Percentiles rank a stretch among this genome's conserved stretches.
These are phyloP conservation scores for Marmota flaviventris DNA, from an alignment of 2,113 vertebrate species.

Conservation along the genomic window DNA sequence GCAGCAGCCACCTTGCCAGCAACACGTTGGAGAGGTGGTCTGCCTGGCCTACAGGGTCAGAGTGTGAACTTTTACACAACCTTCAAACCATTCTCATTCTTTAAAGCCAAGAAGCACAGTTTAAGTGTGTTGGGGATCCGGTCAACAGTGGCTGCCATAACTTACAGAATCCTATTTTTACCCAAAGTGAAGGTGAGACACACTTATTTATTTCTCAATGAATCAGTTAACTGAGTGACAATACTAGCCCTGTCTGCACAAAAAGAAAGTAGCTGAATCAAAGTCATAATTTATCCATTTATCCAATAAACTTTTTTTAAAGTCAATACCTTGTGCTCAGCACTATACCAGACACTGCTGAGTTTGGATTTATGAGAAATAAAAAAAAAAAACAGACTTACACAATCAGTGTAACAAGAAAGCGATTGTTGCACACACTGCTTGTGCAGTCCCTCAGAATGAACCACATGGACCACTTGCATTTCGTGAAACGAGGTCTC, in stretches of 20 bases:
- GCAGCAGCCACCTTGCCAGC: neutral
- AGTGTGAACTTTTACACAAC: neutral
- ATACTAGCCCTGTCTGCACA: neutral
- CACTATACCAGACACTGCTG: neutral
- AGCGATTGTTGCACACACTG: accelerated
- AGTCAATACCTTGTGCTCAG: too few relatives aligned
- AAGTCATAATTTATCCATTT: neutral
- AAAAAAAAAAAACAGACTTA: neutral
- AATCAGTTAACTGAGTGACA: neutral
- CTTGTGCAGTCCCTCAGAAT: neutral
- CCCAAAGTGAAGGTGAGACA: neutral
- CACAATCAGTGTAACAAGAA: too few relatives aligned
- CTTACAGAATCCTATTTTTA: neutral
- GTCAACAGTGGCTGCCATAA: neutral
- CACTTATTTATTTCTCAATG: neutral
- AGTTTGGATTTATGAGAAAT: neutral
- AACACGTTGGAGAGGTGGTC: neutral
- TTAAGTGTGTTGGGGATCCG: neutral
- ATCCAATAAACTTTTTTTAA: neutral
- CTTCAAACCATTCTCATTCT: neutral
- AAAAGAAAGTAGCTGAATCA: neutral
- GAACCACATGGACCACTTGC: neutral
- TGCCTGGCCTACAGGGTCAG: neutral
- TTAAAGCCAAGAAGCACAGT: neutral
- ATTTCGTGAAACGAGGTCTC: neutral